A percentile compares a stretch with the other conserved stretches of the same genome.
phyloP scores from a whole-genome alignment of 2,113 vertebrate genomes.

The Mesocricetus auratus region DNA sequence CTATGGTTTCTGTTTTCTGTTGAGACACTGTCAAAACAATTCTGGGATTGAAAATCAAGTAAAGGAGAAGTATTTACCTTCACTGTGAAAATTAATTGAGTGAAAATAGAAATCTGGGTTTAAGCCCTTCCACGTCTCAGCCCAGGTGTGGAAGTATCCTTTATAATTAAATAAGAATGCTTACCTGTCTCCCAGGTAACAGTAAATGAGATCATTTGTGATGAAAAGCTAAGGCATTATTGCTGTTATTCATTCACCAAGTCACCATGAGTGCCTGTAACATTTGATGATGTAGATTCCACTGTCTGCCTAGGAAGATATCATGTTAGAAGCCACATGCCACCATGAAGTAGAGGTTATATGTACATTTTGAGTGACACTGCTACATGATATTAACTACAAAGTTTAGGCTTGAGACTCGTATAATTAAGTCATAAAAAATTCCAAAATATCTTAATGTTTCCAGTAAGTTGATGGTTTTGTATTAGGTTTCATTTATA shows the following conservation, averaged over 20 bases:
- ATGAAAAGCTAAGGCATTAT: not conserved
- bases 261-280: not conserved
- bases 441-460: not conserved
- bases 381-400: not conserved
- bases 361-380: not conserved
- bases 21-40: not conserved
- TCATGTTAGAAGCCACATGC: not conserved
- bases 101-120: not conserved
- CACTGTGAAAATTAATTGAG: not conserved
- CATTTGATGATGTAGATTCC: not conserved
- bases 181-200: not conserved
- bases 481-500: not conserved
- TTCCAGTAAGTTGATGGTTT: not conserved
- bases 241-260: not conserved
- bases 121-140: not conserved
- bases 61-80: not conserved
- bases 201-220: not conserved
- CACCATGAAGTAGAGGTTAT: not conserved
- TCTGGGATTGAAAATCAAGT: not conserved
- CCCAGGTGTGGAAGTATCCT: not conserved
- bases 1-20: not conserved
- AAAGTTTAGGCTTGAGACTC: not conserved
- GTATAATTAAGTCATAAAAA: not conserved
- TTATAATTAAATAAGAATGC: not conserved
- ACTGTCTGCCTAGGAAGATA: not conserved